These are phyloP conservation scores for Smittia sp. DNA, from an alignment of 2,888 invertebrate genomes.

Conservation along the genomic window DNA sequence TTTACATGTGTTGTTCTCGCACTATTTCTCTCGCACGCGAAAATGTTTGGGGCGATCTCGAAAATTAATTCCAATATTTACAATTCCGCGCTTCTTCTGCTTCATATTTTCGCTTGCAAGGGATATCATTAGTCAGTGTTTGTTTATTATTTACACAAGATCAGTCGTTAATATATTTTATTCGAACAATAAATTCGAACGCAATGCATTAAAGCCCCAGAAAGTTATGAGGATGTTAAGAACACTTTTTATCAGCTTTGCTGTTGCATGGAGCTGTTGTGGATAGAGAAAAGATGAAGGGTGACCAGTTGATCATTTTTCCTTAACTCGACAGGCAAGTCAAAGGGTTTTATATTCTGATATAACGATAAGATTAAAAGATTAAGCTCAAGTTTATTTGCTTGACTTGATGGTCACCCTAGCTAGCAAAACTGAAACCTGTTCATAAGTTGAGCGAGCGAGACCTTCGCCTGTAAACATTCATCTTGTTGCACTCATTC, in stretches of 20 bases:
- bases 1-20: no score
- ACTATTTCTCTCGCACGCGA: no score
- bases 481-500: neutral
- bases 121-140: conserved; percentile 41
- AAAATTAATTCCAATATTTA: conserved; percentile 31
- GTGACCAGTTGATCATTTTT: no score
- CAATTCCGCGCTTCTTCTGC: neutral
- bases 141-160: conserved; percentile 36
- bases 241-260: conserved; percentile 2
- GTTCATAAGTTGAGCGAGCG: neutral
- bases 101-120: conserved; percentile 8
- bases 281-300: neutral
- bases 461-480: neutral
- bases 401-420: no score
- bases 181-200: conserved; percentile 22
- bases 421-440: neutral
- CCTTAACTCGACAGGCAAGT: no score
- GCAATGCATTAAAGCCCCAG: neutral
- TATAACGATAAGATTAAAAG: no score
- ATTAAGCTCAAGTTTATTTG: no score
- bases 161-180: conserved; percentile 39
- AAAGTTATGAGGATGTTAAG: conserved; percentile 4
- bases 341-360: no score
- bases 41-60: neutral
- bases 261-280: neutral